These are phyloP conservation scores for Platycercus adscitus DNA, from an alignment of 2,113 vertebrate species.

Conservation along the genomic window DNA sequence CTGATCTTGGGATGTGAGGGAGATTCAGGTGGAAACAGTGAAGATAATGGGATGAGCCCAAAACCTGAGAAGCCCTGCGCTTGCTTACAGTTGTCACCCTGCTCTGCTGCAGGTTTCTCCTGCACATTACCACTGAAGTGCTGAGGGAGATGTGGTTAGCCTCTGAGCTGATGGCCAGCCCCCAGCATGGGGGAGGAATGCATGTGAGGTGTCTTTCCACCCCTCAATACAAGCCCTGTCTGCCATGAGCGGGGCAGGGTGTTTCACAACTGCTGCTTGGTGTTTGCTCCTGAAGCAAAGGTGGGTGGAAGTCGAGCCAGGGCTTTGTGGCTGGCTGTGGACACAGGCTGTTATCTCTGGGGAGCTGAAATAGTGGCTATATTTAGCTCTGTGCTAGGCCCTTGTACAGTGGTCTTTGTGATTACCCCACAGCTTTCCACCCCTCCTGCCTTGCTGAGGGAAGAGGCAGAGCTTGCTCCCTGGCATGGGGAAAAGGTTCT, in stretches of 20 bases:
- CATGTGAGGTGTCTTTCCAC: not conserved
- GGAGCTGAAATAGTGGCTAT: constrained; percentile 34
- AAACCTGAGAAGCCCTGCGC: fast-evolving
- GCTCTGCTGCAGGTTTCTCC: not conserved
- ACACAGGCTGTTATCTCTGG: constrained; percentile 37
- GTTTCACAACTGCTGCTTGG: not conserved
- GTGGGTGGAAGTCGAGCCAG: constrained; percentile 7
- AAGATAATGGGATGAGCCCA: not conserved
- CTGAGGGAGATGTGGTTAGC: fast-evolving
- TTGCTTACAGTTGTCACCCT: not conserved
- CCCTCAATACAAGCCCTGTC: not conserved
- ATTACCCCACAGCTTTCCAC: not conserved
- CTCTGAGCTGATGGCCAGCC: not conserved
- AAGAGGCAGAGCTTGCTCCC: not conserved
- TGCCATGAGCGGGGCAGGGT: not conserved
- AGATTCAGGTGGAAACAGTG: not conserved
- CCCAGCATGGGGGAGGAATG: fast-evolving
- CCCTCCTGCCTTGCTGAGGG: not conserved
- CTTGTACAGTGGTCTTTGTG: not conserved
- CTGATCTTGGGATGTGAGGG: not conserved
- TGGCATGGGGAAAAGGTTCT: not conserved
- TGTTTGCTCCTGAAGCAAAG: constrained; percentile 49
- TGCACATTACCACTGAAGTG: fast-evolving
- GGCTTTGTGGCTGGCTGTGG: not conserved
- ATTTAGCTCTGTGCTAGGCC: constrained; percentile 14